Evolutionary conservation across 2,888 invertebrate species (phyloP).

Genomic region (Drosophila histrio): DNA sequence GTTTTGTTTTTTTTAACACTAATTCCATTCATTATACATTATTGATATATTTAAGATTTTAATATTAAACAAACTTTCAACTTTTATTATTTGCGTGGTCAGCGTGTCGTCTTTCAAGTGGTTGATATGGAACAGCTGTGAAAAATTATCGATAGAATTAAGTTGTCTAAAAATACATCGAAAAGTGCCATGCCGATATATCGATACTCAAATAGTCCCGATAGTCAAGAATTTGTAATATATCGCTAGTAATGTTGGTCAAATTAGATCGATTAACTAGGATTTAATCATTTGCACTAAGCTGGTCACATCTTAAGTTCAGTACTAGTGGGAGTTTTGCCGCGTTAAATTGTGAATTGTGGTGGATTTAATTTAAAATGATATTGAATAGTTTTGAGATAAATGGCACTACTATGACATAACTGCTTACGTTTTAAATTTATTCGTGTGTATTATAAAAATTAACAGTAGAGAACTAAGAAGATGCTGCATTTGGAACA

Average conservation of each 20-base stretch:
- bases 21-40: too few species aligned
- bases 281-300: neutral
- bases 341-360: neutral
- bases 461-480: neutral
- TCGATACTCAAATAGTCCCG: too few species aligned
- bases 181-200: too few species aligned
- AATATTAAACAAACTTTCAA: too few species aligned
- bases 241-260: too few species aligned
- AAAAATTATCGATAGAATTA: neutral
- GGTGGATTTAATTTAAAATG: neutral
- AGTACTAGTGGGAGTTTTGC: neutral
- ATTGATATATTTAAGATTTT: too few species aligned
- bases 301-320: constrained; percentile 7
- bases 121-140: neutral
- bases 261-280: neutral
- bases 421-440: neutral
- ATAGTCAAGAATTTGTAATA: too few species aligned
- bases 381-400: neutral
- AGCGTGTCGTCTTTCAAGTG: neutral
- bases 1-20: too few species aligned
- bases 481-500: constrained; percentile 26
- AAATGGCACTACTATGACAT: constrained; percentile 15
- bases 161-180: too few species aligned
- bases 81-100: neutral
- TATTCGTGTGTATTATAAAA: neutral